Base-by-base conservation (phyloP, 2,888 invertebrate genomes). In the Listrodromus nycthemerus region DNA sequence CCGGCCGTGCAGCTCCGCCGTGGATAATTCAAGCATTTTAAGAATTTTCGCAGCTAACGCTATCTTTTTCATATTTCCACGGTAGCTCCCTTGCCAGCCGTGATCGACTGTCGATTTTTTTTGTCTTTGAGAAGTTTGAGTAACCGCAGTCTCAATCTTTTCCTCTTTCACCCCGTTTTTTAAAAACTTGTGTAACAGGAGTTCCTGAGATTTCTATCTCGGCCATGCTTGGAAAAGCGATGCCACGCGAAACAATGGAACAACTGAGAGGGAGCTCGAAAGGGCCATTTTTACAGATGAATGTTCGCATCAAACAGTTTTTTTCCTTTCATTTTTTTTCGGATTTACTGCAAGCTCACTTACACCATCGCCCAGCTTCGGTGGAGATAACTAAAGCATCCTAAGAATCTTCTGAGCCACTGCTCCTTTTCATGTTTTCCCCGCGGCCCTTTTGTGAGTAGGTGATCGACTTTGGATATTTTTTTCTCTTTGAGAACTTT, bases 21-120 rank as follows among this genome's bases (percentile, higher is more conserved):
- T 81, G 84, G 84, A 80, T 84, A 84, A 84, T 84, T 77, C 83
- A 80, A 74, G 80, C 69, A 81, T 84, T 84, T 84, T 76, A 78
- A 70, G 78, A 84, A 84, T 84, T 81, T 81, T 81, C 81, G 58
- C 55, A 69, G 77, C 61, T 61, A 30, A 61, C 50, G 63, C 76
- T 66, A 41, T 48, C 69, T 77, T 77, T 74, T 80, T 74, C 48
- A 76, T 67, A 76, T 58, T 37, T 67, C n/a, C 61, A 37, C 37
- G 50, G 52, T 21, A 16, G 71, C 21, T 13, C 41, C 69, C 74
- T 58, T n/a, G 73, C 37, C 48, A 48, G 65, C 73, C 65, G 55
- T 78, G 78, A 84, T 84, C 84, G 81, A 78, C 84, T 74, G 13
- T 81, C 63, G 65, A 84, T 74, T 65, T 74, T 78, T 78, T 55